Base-by-base conservation (phyloP, 2,113 vertebrate genomes). In the Chionomys nivalis region DNA sequence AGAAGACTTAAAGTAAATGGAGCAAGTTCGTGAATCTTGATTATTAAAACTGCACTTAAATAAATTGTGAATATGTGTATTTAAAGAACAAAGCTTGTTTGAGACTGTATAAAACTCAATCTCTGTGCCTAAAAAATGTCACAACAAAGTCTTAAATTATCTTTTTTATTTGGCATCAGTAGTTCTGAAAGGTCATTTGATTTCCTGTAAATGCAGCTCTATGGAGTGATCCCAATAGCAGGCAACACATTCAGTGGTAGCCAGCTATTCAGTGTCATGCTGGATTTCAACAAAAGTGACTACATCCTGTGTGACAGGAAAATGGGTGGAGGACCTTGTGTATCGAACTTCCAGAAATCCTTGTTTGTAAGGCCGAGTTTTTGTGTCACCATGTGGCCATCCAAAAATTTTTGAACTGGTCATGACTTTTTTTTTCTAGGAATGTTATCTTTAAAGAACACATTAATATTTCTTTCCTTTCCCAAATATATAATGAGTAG, bases 351-450 rank as follows among this genome's bases (percentile, higher is more conserved):
- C 98, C 98, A 98, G 98, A 97, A 96, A 97, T 89, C 89, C 91
- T 73, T 98, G 98, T 98, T 99, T 98, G 98, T 97, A 98, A 97
- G 87, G 95, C 95, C 95, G 95, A n/a, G n/a, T 49, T 97, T 98
- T 98, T 81, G 47, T 87, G 81, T 92, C 76, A 92, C 81, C 89
- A 36, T 44, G 89, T 94, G 87, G 14, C 55, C 66, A 78, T 91
- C 94, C 94, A 95, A 87, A 91, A 93, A 17, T 23, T 93, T 97
- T 96, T 94, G 96, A 97, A 86, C 31, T 90, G 89, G 93, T 96
- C 96, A 94, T 85, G 75, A n/a, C 73, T 90, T 85, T 97, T 94
- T 83, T 97, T 94, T 89, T 87, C 87, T 75, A 76, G n/a, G 65
- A 82, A 93, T 68, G 28, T 96, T 97, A 96, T 97, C 97, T 95